Evolutionary conservation across 1,140 invertebrate genomes (phyloP).

Genomic region (Pararge aegeria): DNA sequence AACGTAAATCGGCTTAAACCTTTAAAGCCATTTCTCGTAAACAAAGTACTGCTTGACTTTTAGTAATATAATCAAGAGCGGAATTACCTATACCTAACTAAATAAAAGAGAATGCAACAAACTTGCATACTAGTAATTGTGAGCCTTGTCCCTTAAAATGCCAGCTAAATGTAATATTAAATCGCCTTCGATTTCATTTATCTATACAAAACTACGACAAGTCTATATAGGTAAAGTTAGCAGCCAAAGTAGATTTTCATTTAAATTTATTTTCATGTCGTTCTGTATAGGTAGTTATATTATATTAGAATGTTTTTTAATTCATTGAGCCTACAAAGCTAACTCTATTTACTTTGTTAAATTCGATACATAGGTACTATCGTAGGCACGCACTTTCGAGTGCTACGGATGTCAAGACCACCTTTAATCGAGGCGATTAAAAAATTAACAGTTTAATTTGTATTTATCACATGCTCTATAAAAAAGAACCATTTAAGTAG

Average conservation of each 20-base stretch:
- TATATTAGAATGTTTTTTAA: too few species aligned
- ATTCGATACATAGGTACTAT: too few species aligned
- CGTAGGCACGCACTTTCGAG: too few species aligned
- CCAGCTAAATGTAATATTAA: slow-evolving; percentile 18
- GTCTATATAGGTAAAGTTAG: background rate
- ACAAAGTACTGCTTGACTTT: background rate
- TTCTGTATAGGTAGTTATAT: too few species aligned
- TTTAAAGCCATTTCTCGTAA: slow-evolving; percentile 1
- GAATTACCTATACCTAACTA: background rate
- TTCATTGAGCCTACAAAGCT: too few species aligned
- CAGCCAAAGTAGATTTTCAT: background rate
- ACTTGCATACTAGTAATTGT: slow-evolving; percentile 24
- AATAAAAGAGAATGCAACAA: slow-evolving; percentile 9
- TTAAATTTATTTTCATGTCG: too few species aligned
- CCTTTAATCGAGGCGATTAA: background rate
- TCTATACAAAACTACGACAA: slow-evolving; percentile 3
- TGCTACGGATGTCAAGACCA: too few species aligned
- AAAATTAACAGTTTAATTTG: background rate
- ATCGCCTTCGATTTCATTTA: slow-evolving; percentile 16
- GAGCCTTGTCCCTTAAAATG: slow-evolving; percentile 49
- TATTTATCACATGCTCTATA: background rate
- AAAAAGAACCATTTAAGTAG: background rate
- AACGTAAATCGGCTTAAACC: slow-evolving; percentile 3
- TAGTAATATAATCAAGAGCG: background rate
- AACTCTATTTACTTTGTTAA: too few species aligned